phyloP scores from a whole-genome alignment of 1,140 invertebrate genomes.

The Chrysoperla carnea region DNA sequence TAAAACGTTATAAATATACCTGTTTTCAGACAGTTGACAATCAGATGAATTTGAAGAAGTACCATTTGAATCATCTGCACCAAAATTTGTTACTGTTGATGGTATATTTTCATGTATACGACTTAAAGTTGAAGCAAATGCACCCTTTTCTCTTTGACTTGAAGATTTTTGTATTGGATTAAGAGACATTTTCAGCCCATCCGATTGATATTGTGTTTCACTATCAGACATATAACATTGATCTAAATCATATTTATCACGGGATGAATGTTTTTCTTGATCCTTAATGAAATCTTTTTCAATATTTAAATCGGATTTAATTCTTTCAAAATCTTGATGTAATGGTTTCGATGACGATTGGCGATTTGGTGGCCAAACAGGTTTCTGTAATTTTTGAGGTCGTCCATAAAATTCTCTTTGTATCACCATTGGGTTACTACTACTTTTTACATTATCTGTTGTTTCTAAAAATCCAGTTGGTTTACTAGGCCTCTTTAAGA shows the following conservation, averaged over 20 bases:
- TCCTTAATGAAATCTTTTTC: constrained; percentile 7
- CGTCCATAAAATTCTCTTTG: constrained; percentile 57
- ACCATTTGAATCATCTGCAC: constrained; percentile 15
- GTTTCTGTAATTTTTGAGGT: constrained; percentile 52
- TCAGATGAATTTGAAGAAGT: constrained; percentile 21
- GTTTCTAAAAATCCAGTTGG: constrained; percentile 34
- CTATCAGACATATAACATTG: too few relatives aligned
- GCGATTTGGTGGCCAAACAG: constrained; percentile 47
- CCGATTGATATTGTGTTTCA: too few relatives aligned
- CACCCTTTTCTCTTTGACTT: constrained; percentile 22
- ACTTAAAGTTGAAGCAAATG: constrained; percentile 36
- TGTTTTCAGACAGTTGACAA: not conserved
- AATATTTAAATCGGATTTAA: constrained; percentile 24
- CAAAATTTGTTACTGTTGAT: constrained; percentile 13
- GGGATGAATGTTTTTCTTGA: too few relatives aligned
- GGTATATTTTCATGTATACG: constrained; percentile 42
- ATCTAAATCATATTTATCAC: too few relatives aligned
- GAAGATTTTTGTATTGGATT: too few relatives aligned
- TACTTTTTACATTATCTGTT: constrained; percentile 9
- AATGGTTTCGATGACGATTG: constrained; percentile 15
- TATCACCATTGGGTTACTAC: constrained; percentile 26
- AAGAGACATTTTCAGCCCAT: too few relatives aligned
- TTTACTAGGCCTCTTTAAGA: constrained; percentile 52
- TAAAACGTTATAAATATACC: not conserved
- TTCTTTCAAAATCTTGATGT: constrained; percentile 22